A percentile compares a stretch with the other conserved stretches of the same genome.
These are phyloP conservation scores for Akabosia matsudoensis DNA, from an alignment of 1,140 invertebrate genomes.

Conservation along the genomic window DNA sequence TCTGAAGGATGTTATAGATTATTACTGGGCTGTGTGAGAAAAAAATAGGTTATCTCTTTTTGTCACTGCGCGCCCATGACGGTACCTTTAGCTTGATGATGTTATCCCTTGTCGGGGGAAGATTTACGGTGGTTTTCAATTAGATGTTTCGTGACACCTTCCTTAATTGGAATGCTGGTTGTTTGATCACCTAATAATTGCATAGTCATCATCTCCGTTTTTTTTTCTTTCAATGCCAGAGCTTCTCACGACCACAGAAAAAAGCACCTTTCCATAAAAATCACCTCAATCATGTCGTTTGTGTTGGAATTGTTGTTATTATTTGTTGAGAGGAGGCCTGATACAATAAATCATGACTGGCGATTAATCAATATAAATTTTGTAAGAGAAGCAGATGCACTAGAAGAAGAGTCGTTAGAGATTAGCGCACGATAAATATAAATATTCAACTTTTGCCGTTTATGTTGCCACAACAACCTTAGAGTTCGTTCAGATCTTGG, in stretches of 20 bases:
- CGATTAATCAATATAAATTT: slow-evolving; percentile 25
- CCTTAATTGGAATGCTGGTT: neutral
- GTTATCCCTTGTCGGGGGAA: neutral
- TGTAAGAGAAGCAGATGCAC: neutral
- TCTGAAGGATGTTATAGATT: too few relatives aligned
- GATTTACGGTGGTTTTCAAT: slow-evolving; percentile 23
- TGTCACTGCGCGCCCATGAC: too few relatives aligned
- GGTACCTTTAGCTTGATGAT: too few relatives aligned
- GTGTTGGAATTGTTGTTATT: slow-evolving; percentile 9
- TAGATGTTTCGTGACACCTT: slow-evolving; percentile 16
- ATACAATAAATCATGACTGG: slow-evolving; percentile 21
- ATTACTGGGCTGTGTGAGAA: too few relatives aligned
- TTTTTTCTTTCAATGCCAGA: slow-evolving; percentile 10
- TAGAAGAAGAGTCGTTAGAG: neutral
- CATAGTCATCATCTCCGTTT: neutral
- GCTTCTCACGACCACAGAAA: slow-evolving; percentile 22
- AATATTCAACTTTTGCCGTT: too few relatives aligned
- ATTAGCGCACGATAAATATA: too few relatives aligned
- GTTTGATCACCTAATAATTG: slow-evolving; percentile 4
- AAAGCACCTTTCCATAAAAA: neutral
- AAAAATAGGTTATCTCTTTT: neutral
- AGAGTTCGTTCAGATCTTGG: too few relatives aligned
- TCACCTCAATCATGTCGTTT: slow-evolving; percentile 18
- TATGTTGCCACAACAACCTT: too few relatives aligned
- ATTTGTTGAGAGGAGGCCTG: slow-evolving; percentile 19